These are phyloP conservation scores for Phyllotreta cruciferae DNA, from an alignment of 2,888 invertebrate species.

Conservation along the genomic window DNA sequence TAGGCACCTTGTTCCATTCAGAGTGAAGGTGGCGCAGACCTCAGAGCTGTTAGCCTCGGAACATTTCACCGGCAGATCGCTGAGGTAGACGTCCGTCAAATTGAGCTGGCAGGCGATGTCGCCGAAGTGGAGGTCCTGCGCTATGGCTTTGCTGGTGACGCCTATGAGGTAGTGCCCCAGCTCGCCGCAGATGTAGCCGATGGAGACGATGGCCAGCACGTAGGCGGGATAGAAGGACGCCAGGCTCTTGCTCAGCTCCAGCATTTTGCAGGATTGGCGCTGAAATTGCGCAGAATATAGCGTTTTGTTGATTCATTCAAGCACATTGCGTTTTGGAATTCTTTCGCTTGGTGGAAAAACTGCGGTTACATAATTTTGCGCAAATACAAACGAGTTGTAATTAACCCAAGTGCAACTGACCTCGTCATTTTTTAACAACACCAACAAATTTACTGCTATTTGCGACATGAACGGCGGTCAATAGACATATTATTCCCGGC, in stretches of 20 bases:
- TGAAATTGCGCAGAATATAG: conserved; percentile 1
- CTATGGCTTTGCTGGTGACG: conserved; percentile 86
- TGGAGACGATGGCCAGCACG: conserved; percentile 78
- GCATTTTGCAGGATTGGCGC: conserved; percentile 37
- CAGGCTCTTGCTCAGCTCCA: conserved; percentile 64
- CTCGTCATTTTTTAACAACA: no score
- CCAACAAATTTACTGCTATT: no score
- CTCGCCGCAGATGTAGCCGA: conserved; percentile 86
- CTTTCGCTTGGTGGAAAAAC: no score
- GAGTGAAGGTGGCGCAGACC: conserved; percentile 64
- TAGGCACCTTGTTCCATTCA: conserved; percentile 69
- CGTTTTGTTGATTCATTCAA: background rate
- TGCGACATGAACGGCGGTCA: no score
- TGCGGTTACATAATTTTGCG: no score
- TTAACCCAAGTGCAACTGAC: no score
- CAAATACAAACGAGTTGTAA: no score
- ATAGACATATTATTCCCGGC: background rate
- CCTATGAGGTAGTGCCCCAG: conserved; percentile 89
- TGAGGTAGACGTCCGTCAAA: conserved; percentile 64
- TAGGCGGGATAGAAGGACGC: conserved; percentile 78
- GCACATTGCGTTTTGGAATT: no score
- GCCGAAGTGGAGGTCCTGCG: conserved; percentile 84
- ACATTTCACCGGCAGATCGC: conserved; percentile 65
- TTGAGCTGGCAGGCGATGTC: conserved; percentile 86
- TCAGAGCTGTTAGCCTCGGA: conserved; percentile 64